A percentile compares a stretch with the other conserved stretches of the same genome.
Evolutionary conservation across 2,113 vertebrate genomes (phyloP).

Genomic region (Lepidothrix coronata): DNA sequence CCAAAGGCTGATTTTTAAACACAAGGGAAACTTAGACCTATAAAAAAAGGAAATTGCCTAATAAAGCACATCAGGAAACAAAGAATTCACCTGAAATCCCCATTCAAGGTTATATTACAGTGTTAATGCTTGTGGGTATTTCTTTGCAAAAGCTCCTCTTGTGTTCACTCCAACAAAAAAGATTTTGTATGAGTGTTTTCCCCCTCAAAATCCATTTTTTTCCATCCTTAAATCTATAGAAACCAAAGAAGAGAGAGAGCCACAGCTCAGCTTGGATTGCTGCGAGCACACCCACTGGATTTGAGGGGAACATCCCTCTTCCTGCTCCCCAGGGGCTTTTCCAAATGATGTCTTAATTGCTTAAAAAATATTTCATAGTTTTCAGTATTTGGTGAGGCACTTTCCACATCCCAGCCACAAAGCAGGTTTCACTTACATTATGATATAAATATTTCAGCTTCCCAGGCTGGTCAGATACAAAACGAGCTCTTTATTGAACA

Average conservation of each 20-base stretch:
- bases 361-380: neutral
- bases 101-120: neutral
- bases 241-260: neutral
- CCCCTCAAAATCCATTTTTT: neutral
- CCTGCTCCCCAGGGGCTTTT: neutral
- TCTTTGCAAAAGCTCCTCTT: neutral
- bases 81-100: neutral
- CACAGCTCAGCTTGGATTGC: neutral
- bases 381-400: neutral
- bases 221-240: neutral
- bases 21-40: neutral
- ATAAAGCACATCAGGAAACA: neutral
- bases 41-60: neutral
- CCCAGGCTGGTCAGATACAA: neutral
- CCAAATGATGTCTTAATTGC: neutral
- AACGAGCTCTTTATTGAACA: conserved; percentile 10
- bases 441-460: neutral
- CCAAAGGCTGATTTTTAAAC: neutral
- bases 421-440: neutral
- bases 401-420: neutral
- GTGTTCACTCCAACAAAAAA: neutral
- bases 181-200: fast-evolving
- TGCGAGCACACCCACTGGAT: neutral
- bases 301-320: neutral
- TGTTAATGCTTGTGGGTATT: neutral